Conservation (phyloP, 1,140 invertebrate genomes). For the Psix sp. region DNA sequence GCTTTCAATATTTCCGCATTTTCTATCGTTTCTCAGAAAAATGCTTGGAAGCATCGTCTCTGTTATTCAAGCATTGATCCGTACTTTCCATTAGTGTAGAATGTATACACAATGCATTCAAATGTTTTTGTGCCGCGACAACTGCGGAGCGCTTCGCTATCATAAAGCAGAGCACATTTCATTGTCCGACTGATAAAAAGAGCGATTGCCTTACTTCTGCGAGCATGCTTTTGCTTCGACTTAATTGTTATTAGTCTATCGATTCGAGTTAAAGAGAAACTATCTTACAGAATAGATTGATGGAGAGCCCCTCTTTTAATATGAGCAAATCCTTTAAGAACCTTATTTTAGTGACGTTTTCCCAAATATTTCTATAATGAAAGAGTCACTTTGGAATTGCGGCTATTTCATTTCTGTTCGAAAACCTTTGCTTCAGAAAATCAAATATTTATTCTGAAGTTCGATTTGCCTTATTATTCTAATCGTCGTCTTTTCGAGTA, state of each 20-base stretch:
- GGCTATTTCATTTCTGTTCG: not conserved
- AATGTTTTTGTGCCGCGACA: conserved; percentile 40
- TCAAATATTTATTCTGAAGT: conserved; percentile 27
- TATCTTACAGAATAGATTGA: too few relatives aligned
- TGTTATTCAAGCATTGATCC: conserved; percentile 41
- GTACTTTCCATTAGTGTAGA: conserved; percentile 46
- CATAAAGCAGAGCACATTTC: conserved; percentile 10
- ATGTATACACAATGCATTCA: conserved; percentile 40
- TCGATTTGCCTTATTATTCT: conserved; percentile 19
- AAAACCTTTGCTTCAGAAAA: conserved; percentile 2
- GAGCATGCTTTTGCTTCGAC: not conserved
- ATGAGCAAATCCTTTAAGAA: too few relatives aligned
- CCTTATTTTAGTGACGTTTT: too few relatives aligned
- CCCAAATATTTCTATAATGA: not conserved
- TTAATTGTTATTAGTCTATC: conserved; percentile 8
- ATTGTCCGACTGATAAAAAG: conserved; percentile 10
- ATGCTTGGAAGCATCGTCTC: conserved; percentile 34
- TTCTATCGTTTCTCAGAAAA: conserved; percentile 16
- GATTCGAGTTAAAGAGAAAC: too few relatives aligned
- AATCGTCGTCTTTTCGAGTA: conserved; percentile 18
- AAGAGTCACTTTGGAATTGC: not conserved
- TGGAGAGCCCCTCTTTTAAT: too few relatives aligned
- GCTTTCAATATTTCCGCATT: conserved; percentile 20
- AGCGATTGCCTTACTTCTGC: conserved; percentile 17
- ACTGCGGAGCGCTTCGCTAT: conserved; percentile 22